Evolutionary conservation across 2,888 invertebrate genomes (phyloP).

Genomic region (Galerucella pusilla): DNA sequence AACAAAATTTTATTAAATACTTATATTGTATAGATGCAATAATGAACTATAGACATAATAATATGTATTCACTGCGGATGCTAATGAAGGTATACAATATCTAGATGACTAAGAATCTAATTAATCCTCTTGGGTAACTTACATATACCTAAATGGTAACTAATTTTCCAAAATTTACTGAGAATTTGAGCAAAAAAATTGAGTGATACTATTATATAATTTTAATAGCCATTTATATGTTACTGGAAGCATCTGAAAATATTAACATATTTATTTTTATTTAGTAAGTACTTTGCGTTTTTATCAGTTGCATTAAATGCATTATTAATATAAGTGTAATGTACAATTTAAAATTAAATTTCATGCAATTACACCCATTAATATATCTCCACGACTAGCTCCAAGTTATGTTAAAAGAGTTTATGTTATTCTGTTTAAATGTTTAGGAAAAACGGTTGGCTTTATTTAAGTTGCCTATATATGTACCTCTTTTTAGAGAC

Average conservation of each 20-base stretch:
- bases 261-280: neutral
- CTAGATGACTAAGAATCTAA: no score
- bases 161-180: no score
- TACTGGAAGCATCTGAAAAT: neutral
- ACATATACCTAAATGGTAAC: no score
- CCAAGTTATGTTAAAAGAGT: conserved; percentile 9
- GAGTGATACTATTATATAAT: no score
- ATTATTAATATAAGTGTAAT: neutral
- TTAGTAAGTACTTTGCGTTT: neutral
- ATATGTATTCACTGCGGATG: no score
- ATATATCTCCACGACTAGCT: conserved; percentile 9
- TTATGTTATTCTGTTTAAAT: conserved; percentile 22
- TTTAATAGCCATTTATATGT: no score
- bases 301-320: conserved; percentile 12
- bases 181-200: no score
- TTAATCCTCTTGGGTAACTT: no score
- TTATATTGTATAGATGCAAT: no score
- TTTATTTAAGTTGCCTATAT: conserved; percentile 25
- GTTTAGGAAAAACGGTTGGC: conserved; percentile 23
- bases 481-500: conserved; percentile 25
- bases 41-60: no score
- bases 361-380: conserved; percentile 19
- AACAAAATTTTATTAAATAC: no score
- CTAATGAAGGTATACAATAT: no score
- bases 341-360: conserved; percentile 10